Conservation (phyloP, 2,797 vertebrate genomes). For the Botia kubotai region DNA sequence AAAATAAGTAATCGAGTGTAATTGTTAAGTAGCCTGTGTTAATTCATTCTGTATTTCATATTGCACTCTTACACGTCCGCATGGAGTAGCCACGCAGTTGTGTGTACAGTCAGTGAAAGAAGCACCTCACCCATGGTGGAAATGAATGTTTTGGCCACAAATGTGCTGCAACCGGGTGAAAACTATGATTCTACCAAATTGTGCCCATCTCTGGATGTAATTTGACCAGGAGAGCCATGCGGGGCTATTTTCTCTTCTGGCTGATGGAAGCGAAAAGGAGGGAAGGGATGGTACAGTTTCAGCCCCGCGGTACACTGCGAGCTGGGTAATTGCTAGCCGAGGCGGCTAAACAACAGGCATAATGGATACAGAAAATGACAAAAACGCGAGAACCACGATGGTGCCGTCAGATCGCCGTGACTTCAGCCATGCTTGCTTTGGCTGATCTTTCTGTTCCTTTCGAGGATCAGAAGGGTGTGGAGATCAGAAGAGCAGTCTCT, state of each 20-base stretch:
- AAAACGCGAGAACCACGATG: conserved; percentile 35
- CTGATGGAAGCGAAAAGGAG: conserved; percentile 40
- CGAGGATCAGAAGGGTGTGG: not conserved
- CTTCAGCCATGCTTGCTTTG: conserved; percentile 26
- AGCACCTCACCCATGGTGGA: not conserved
- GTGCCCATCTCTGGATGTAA: conserved; percentile 30
- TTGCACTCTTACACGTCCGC: not conserved
- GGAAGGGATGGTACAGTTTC: conserved; percentile 32
- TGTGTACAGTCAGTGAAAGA: not conserved
- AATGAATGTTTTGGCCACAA: conserved; percentile 34
- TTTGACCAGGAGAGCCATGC: conserved; percentile 48
- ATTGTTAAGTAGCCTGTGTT: no score
- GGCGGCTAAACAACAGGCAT: conserved; percentile 42
- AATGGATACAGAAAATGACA: conserved; percentile 36
- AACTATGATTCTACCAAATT: conserved; percentile 24
- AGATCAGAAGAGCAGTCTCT: not conserved
- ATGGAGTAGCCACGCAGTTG: not conserved
- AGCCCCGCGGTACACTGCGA: conserved; percentile 1
- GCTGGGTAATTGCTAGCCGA: conserved; percentile 45
- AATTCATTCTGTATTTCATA: not conserved
- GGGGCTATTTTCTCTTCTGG: conserved; percentile 46
- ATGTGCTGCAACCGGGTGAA: conserved; percentile 12
- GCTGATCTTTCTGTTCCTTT: conserved; percentile 19
- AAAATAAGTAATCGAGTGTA: no score
- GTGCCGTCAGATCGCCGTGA: conserved; percentile 21